A percentile compares a stretch with the other conserved stretches of the same genome.
Evolutionary conservation across 2,113 vertebrate species (phyloP).

Genomic region (Bubo bubo): DNA sequence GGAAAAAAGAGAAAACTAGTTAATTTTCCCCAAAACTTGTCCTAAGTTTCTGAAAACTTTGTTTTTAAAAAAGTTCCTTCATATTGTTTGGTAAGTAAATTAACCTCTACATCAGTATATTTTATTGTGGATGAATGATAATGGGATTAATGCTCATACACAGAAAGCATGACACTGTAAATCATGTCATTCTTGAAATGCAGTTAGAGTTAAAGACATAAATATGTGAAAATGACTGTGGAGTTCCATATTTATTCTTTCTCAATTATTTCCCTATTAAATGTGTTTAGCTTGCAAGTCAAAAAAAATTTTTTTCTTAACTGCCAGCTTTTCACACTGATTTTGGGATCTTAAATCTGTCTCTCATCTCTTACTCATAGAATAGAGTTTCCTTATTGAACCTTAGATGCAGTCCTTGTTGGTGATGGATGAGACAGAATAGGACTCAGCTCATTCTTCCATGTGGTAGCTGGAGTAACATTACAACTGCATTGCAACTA

Average conservation of each 20-base stretch:
- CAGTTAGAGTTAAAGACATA: not conserved
- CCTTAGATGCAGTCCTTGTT: not conserved
- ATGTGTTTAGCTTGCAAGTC: not conserved
- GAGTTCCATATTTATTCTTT: not conserved
- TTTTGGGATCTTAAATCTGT: not conserved
- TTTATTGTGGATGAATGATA: not conserved
- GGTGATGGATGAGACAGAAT: not conserved
- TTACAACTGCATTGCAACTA: not conserved
- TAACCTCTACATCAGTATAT: not conserved
- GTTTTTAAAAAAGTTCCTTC: not conserved
- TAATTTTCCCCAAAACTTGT: not conserved
- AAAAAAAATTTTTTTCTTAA: not conserved
- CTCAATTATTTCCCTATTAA: not conserved
- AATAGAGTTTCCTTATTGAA: constrained; percentile 5
- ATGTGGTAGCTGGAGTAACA: not conserved
- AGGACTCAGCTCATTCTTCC: not conserved
- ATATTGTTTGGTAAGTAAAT: not conserved
- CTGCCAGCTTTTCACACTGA: not conserved
- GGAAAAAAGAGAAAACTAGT: not conserved
- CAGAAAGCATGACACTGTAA: not conserved
- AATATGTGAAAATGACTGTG: not conserved
- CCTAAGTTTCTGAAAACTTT: not conserved
- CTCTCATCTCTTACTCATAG: not conserved
- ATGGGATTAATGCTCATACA: not conserved
- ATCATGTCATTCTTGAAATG: not conserved